A percentile compares a stretch with the other conserved stretches of the same genome.
Evolutionary conservation across 2,888 invertebrate genomes (phyloP).

Genomic region (Melinaea menophilus): DNA sequence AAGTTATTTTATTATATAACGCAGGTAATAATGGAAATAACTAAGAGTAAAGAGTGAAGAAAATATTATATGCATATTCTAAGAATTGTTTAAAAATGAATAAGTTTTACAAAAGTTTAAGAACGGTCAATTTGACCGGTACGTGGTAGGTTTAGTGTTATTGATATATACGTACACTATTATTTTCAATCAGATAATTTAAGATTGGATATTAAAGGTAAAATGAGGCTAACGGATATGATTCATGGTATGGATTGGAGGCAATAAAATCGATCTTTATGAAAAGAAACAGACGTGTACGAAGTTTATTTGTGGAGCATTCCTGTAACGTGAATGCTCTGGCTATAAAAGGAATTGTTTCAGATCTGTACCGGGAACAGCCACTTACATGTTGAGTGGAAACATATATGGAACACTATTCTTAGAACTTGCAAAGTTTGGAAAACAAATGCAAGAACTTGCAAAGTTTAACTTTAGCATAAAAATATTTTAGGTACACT

Average conservation of each 20-base stretch:
- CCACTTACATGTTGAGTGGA: slow-evolving; percentile 4
- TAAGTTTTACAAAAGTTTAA: too few relatives aligned
- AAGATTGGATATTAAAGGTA: background rate
- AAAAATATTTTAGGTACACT: too few relatives aligned
- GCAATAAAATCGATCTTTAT: slow-evolving; percentile 21
- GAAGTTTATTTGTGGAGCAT: slow-evolving; percentile 20
- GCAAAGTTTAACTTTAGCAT: too few relatives aligned
- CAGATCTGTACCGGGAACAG: slow-evolving; percentile 14
- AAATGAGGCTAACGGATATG: slow-evolving; percentile 2
- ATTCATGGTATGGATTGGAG: slow-evolving; percentile 5
- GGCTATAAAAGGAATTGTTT: slow-evolving; percentile 24
- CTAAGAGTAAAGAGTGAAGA: too few relatives aligned
- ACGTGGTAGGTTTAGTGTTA: too few relatives aligned
- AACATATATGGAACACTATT: background rate
- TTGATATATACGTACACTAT: background rate
- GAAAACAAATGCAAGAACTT: too few relatives aligned
- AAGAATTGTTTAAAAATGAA: too few relatives aligned
- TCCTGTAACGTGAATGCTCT: slow-evolving; percentile 13
- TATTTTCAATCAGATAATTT: slow-evolving; percentile 1
- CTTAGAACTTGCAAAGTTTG: background rate
- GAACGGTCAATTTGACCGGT: too few relatives aligned
- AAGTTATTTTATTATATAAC: too few relatives aligned
- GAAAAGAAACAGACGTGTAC: slow-evolving; percentile 23
- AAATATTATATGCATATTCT: too few relatives aligned
- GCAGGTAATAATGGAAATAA: too few relatives aligned